Evolutionary conservation across 2,113 vertebrate species (phyloP), one percentile per base, ranked within the genome.

Genomic region (Sander lucioperca): DNA sequence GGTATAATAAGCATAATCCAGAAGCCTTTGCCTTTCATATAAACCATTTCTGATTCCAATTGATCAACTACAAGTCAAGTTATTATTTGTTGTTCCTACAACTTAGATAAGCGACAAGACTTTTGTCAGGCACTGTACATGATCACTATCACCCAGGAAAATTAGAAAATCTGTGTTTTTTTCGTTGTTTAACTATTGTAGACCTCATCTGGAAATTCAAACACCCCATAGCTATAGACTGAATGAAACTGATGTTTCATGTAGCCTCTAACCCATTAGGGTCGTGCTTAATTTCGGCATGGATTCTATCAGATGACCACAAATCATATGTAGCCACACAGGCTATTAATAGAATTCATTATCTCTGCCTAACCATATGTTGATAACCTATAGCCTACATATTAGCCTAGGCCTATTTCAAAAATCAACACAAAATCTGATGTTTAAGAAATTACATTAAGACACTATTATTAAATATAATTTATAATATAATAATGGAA

Each of bases 281-380:
- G 21, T 19, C 47, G 33, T 47, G 43, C 1, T 54, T 69, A 25
- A 76, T 76, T 56, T 75, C 57, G 7, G 57, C 36, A 33, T 73
- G 36, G 14, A 72, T 33, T 53, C 16, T 21, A 57, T 73, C 19
- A 50, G 45, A 75, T 67, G 43, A 36, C 53, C 19, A 67, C n/a
- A 50, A 61, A 56, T 64, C 19, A 13, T 43, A 61, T 58, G 23
- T 54, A 4, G 27, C 10, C 39, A 54, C 16, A 10, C 45, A 12
- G 8, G 3, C 27, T 48, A 54, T 23, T 51, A 16, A 21, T 66
- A 51, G 6, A 54, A 45, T 3, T 5, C 0, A 50, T 56, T 27
- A n/a, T n/a, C 25, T 2, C 8, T 53, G 30, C 3, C 15, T 36
- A 4, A 30, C 13, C 25, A 54, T 11, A 39, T 4, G 6, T 53